These are phyloP conservation scores for Aramus guarauna DNA, from an alignment of 2,113 vertebrate genomes.

Conservation along the genomic window DNA sequence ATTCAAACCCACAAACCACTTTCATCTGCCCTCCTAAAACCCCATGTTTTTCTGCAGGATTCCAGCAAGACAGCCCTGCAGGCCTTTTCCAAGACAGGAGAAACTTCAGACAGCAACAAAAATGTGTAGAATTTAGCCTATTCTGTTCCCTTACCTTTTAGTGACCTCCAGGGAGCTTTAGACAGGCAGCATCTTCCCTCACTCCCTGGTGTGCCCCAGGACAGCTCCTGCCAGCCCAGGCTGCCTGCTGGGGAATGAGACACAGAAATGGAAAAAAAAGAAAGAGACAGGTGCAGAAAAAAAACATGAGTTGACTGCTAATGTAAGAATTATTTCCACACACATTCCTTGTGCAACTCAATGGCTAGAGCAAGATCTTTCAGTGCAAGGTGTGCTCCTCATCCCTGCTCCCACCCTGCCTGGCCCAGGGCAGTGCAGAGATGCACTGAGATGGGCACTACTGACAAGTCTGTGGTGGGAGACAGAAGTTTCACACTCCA, in stretches of 20 bases:
- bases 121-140: slow-evolving; percentile 57
- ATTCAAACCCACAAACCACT: neutral
- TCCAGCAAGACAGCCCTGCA: slow-evolving; percentile 21
- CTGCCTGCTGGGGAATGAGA: neutral
- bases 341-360: neutral
- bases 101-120: slow-evolving; percentile 53
- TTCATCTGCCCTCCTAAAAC: neutral
- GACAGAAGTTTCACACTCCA: neutral
- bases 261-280: neutral
- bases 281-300: neutral
- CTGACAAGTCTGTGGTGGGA: neutral
- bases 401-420: neutral
- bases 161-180: slow-evolving; percentile 39
- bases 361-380: neutral
- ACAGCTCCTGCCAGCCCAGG: neutral
- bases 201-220: neutral
- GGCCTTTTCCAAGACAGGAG: slow-evolving; percentile 55
- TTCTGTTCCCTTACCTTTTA: slow-evolving; percentile 35
- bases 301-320: neutral
- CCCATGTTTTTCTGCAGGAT: neutral
- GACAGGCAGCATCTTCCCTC: neutral
- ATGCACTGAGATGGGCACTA: neutral
- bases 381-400: neutral
- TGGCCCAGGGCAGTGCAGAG: neutral
- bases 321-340: neutral